Evolutionary conservation across 2,797 vertebrate genomes (phyloP), one percentile per base, ranked within the genome.

Genomic region (Silurus aristotelis): DNA sequence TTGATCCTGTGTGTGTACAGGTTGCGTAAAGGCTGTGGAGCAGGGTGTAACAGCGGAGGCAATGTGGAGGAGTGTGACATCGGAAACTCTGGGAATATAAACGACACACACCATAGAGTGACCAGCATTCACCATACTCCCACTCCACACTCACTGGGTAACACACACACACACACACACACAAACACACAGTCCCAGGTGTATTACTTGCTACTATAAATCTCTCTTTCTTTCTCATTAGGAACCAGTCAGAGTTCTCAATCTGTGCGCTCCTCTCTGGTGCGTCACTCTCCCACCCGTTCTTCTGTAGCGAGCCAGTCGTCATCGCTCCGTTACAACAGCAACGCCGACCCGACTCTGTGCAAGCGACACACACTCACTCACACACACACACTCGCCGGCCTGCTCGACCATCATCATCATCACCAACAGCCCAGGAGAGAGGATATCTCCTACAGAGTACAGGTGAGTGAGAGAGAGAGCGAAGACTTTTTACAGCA

Each of bases 21-120:
- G 89, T 92, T 99, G 85, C 95, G 98, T 80, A 99, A 99, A 91
- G 98, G 98, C 81, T 99, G 98, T 82, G 98, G 98, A 38, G 98
- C 98, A 3, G 98, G 98, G 43, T 99, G 98, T 90, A 99, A 99
- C 94, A 99, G 98, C 1, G 98, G 98, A 1, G 98, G 98, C 75
- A 99, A 99, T 80, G 98, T 99, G 17, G 98, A 99, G 94, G 98
- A 89, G 82, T 88, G 87, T 85, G 88, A 95, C 58, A 73, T 75
- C 31, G 89, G 89, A n/a, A 87, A 80, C 80, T 86, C 84, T 48
- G 95, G 95, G 88, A 89, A 82, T 43, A 68, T 43, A 7, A 82
- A 73, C 1, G 60, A 90, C 0, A 96, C 96, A 0, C 97, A 98
- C 87, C 95, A 95, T 63, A 95, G 95, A 46, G 94, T 92, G 83